Conservation (phyloP, 92 coral and sea anemone species). For the Porites lobata region DNA sequence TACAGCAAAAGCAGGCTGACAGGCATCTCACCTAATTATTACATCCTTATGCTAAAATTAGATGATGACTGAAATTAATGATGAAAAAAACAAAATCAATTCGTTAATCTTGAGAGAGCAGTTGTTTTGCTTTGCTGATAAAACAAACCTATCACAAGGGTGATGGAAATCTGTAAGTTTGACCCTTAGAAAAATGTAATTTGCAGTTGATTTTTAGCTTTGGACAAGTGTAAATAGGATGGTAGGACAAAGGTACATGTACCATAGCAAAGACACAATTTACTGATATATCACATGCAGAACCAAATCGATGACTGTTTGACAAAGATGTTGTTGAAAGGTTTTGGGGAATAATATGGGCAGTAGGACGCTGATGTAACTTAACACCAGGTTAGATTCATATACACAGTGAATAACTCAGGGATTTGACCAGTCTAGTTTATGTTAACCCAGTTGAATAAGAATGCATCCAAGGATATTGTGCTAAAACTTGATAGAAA, state of each 20-base stretch:
- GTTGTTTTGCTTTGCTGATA: constrained; percentile 24
- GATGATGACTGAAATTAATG: constrained; percentile 6
- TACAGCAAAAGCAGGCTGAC: background rate
- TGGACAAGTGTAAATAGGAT: background rate
- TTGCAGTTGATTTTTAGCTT: background rate
- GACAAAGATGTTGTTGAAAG: constrained; percentile 16
- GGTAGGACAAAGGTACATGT: background rate
- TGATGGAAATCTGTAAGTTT: constrained; percentile 3
- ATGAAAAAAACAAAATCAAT: background rate
- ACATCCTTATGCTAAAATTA: background rate
- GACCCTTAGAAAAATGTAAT: constrained; percentile 8
- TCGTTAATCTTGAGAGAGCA: constrained; percentile 24
- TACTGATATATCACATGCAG: background rate
- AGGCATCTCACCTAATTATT: constrained; percentile 4
- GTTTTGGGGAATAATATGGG: background rate
- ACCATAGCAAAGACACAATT: background rate
- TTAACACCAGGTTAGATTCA: too few relatives aligned
- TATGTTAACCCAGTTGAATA: background rate
- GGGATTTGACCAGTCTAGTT: too few relatives aligned
- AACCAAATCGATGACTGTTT: background rate
- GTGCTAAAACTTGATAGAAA: background rate
- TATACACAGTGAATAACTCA: too few relatives aligned
- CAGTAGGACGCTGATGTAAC: too few relatives aligned
- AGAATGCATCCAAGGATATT: background rate
- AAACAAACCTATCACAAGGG: constrained; percentile 25